Conservation (phyloP, 2,797 vertebrate species). For the Sebastes nivosus region DNA sequence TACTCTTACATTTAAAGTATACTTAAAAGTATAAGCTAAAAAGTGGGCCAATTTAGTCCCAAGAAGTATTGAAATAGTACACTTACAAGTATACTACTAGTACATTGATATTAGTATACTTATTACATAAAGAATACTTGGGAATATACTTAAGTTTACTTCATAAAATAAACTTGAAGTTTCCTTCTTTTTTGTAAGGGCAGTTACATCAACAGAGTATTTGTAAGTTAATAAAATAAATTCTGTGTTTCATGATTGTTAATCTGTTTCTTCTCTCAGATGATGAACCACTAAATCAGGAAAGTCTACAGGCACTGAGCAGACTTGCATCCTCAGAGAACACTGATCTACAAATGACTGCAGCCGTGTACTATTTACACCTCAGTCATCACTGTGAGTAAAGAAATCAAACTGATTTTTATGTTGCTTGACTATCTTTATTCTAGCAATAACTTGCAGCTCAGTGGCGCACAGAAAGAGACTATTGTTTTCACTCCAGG, state of each 20-base stretch:
- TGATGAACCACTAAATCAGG: constrained; percentile 72
- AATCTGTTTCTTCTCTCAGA: constrained; percentile 55
- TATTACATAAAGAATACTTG: no score
- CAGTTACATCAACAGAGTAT: background rate
- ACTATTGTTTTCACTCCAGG: constrained; percentile 18
- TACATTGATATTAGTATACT: no score
- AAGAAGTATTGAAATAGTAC: no score
- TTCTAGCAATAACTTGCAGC: background rate
- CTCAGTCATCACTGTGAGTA: constrained; percentile 85
- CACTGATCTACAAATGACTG: constrained; percentile 78
- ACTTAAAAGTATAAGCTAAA: no score
- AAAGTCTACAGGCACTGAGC: constrained; percentile 73
- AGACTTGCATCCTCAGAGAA: constrained; percentile 82
- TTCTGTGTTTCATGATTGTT: background rate
- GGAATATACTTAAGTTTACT: no score
- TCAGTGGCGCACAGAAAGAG: background rate
- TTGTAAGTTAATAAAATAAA: background rate
- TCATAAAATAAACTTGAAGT: no score
- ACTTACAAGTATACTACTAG: no score
- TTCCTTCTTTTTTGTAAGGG: fast-evolving
- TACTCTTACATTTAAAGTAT: no score
- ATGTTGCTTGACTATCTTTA: background rate
- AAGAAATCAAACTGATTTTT: constrained; percentile 1
- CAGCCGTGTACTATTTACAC: constrained; percentile 82
- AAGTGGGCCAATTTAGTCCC: no score